Evolutionary conservation across 2,113 vertebrate species (phyloP), one percentile per base, ranked within the genome.

Genomic region (Campylomormyrus tamandua): DNA sequence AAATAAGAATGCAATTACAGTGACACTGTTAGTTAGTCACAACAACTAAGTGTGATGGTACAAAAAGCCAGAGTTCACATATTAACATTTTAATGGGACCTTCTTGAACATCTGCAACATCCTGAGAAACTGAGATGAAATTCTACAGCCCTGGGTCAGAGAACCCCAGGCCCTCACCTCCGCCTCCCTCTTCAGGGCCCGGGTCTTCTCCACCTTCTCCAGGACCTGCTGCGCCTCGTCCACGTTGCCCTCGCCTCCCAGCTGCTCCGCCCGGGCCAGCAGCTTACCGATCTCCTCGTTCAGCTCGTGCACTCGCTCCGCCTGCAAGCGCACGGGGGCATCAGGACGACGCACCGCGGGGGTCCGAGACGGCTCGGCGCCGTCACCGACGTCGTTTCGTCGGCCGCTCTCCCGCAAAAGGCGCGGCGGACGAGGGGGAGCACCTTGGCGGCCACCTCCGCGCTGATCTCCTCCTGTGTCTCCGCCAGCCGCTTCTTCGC

Each of bases 251-350:
- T 99, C 98, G 9, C 98, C 97, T 53, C 98, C 98, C 0, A 99
- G 96, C 91, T 98, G 98, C 93, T 99, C 98, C 5, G 98, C 98
- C 89, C 97, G 97, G 9, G 98, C 98, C 93, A 99, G 94, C 89
- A 99, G 95, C 93, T 99, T 99, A 46, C 98, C 98, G n/a, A 99
- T 99, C 94, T 99, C 98, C 95, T 99, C 98, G 90, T 99, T 99
- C 91, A 99, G 94, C 92, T 99, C 98, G 58, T 99, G 98, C 91
- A 99, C 98, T 91, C 97, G 96, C 94, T 99, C 98, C 91, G 98
- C 98, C 98, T 99, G 91, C 83, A 87, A 84, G 91, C 2, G 21
- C 19, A 1, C 85, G 9, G 10, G 39, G 85, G 42, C 21, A 50
- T 24, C 11, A 50, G 49, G 58, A n/a, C 10, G 9, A 53, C 10